These are phyloP conservation scores for Ceratosolen fusciceps DNA, from an alignment of 1,140 invertebrate species.

Conservation along the genomic window DNA sequence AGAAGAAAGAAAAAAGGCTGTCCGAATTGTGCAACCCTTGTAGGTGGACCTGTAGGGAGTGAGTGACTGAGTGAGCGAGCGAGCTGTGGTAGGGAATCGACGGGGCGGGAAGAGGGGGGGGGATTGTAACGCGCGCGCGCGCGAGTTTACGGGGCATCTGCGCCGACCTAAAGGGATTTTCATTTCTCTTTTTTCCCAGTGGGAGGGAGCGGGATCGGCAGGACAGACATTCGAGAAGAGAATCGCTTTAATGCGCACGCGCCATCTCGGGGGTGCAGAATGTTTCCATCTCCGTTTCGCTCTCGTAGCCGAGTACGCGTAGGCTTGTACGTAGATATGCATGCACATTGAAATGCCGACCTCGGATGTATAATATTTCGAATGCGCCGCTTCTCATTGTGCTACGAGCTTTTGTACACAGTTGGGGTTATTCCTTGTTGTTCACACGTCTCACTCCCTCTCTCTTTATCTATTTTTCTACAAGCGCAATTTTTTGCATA, in stretches of 20 bases:
- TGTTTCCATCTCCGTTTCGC: constrained; percentile 9
- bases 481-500: neutral
- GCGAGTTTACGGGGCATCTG: constrained; percentile 55
- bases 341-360: constrained; percentile 56
- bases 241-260: constrained; percentile 64
- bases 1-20: constrained; percentile 21
- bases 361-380: constrained; percentile 60
- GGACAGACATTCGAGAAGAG: constrained; percentile 50
- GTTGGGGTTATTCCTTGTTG: constrained; percentile 44
- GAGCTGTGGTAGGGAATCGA: too few species aligned
- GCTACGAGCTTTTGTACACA: constrained; percentile 54
- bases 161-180: constrained; percentile 60
- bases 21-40: constrained; percentile 61
- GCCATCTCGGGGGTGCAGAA: constrained; percentile 60
- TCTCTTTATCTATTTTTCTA: constrained; percentile 3
- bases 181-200: constrained; percentile 50
- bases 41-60: constrained; percentile 22
- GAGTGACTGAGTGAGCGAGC: neutral
- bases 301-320: constrained; percentile 35
- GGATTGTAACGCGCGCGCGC: neutral
- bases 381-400: constrained; percentile 57
- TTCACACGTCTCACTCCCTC: constrained; percentile 25
- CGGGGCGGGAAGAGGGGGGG: too few species aligned
- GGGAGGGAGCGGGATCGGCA: constrained; percentile 43
- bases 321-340: constrained; percentile 30